Base-by-base conservation (phyloP, 2,797 vertebrate species). In the Arnoldichthys spilopterus region DNA sequence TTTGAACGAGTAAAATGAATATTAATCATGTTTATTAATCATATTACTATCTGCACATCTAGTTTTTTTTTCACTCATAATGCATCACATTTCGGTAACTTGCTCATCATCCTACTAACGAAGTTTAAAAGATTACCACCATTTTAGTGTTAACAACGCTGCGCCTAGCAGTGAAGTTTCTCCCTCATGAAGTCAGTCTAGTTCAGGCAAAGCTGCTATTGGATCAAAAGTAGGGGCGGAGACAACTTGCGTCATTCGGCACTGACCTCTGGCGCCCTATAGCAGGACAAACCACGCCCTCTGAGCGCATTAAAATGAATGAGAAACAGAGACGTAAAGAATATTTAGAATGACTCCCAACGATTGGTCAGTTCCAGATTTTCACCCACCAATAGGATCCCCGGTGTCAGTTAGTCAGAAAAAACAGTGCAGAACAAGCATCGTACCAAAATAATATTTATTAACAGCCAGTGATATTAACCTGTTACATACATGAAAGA, bases 211-310 rank as follows among this genome's bases (percentile, higher is more conserved):
- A 59, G 24, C 0, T 6, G 26, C 24, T 12, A 78, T 83, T 83
- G 84, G 75, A 32, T 68, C 47, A 67, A 13, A 18, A 58, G 45
- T 37, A 66, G 45, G 45, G 85, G 85, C 24, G 84, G 78, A 71
- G 71, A 70, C 18, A 37, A 1, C 0, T 1, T 15, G 8, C 68
- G 62, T 30, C n/a, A 58, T 0, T 43, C 26, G n/a, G 28, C 61
- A 71, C 32, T 15, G 28, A 66, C 18, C n/a, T 34, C 18, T 37
- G 9, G 13, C 54, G 53, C 43, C 88, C 84, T 87, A 87, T 87
- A 69, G 64, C 15, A 61, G 22, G 1, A 16, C 18, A 67, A 22
- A 40, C 64, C 73, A 74, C 80, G 51, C 85, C 84, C 64, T 37
- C 28, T 32, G 24, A 64, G 2, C 9, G 66, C 1, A 58, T 83